These are phyloP conservation scores for Ceyx margarethae DNA, from an alignment of 2,113 vertebrate species.

Conservation along the genomic window DNA sequence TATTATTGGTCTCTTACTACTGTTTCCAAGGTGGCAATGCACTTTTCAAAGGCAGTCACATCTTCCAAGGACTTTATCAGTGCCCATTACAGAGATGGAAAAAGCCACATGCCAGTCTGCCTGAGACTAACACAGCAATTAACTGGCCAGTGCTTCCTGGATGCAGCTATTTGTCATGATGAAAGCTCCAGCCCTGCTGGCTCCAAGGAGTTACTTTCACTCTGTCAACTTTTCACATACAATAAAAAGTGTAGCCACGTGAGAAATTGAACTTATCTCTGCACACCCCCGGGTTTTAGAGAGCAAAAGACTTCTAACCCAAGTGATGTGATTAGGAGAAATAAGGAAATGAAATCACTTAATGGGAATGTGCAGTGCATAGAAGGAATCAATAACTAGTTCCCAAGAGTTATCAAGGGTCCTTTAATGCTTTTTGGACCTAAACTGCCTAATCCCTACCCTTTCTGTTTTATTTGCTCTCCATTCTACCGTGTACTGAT, in stretches of 20 bases:
- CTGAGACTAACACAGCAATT: not conserved
- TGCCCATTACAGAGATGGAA: not conserved
- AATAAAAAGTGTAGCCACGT: not conserved
- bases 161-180: not conserved
- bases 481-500: not conserved
- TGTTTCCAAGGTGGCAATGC: not conserved
- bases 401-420: constrained; percentile 43
- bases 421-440: not conserved
- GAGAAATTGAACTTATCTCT: not conserved
- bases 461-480: constrained; percentile 44
- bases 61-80: not conserved
- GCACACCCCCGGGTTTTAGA: not conserved
- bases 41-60: not conserved
- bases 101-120: not conserved
- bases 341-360: constrained; percentile 51
- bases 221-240: constrained; percentile 25
- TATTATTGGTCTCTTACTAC: not conserved
- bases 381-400: constrained; percentile 19
- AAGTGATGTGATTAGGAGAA: constrained; percentile 36
- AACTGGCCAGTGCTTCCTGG: not conserved
- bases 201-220: constrained; percentile 48
- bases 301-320: constrained; percentile 32
- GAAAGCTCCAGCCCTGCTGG: constrained; percentile 63
- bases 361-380: not conserved
- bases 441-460: constrained; percentile 26